phyloP scores from a whole-genome alignment of 2,888 invertebrate species.

The Eueremaeus valkanovi region DNA sequence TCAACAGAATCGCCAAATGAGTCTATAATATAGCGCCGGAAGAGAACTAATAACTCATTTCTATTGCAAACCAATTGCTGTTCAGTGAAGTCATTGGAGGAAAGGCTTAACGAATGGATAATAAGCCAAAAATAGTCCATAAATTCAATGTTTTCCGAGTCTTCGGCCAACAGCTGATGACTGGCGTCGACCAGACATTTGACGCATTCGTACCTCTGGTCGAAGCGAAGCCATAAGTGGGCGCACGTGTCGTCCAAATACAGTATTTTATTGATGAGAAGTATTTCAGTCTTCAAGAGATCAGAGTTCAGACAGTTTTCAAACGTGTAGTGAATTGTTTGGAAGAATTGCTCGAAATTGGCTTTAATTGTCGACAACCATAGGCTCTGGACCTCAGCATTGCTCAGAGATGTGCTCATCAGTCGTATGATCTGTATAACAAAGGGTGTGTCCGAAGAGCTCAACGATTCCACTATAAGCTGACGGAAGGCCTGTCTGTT shows the following conservation, averaged over 20 bases:
- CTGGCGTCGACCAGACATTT: background rate
- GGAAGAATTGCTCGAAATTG: background rate
- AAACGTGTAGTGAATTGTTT: background rate
- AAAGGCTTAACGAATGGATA: background rate
- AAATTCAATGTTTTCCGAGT: slow-evolving; percentile 1
- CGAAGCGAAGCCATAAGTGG: background rate
- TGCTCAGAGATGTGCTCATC: background rate
- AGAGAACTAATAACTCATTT: background rate
- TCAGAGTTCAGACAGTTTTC: slow-evolving; percentile 9
- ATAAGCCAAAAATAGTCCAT: background rate
- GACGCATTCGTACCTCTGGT: background rate
- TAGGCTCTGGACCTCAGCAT: background rate
- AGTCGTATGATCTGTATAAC: background rate
- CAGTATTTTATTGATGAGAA: background rate
- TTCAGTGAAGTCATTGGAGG: background rate
- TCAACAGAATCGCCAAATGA: background rate
- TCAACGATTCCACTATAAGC: background rate
- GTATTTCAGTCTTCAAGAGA: background rate
- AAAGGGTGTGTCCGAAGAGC: background rate
- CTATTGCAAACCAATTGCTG: background rate
- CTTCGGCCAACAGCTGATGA: background rate
- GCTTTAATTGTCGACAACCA: background rate
- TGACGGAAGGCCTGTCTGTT: background rate
- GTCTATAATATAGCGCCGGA: background rate
- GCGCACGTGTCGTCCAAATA: background rate